phyloP scores from a whole-genome alignment of 2,888 invertebrate genomes.

The Rotaria magnacalcarata region DNA sequence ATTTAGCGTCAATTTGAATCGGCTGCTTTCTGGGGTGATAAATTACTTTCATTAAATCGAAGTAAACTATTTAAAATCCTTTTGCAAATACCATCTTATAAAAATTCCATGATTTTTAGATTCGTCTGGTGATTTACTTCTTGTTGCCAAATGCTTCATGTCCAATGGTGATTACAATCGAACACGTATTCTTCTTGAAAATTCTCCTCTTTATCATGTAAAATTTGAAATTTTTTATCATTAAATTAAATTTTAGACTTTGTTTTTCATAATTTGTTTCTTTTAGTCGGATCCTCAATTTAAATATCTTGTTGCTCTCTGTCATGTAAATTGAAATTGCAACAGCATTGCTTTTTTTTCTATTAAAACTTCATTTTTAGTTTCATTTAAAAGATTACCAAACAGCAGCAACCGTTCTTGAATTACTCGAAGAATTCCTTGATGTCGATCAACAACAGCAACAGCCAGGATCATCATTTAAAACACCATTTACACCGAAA shows the following conservation, averaged over 20 bases:
- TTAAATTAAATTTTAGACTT: neutral
- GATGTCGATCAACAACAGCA: constrained; percentile 22
- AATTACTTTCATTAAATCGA: constrained; percentile 32
- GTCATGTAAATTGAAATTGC: neutral
- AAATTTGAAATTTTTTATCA: neutral
- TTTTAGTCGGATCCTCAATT: constrained; percentile 11
- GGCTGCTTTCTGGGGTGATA: constrained; percentile 34
- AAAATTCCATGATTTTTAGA: neutral
- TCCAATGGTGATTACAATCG: constrained; percentile 27
- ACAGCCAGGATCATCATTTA: constrained; percentile 6
- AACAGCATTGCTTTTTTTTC: no score
- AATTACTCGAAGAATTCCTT: neutral
- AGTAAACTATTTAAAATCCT: neutral
- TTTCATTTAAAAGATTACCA: constrained; percentile 31
- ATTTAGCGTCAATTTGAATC: constrained; percentile 34
- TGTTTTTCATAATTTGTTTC: neutral
- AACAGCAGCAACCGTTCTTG: constrained; percentile 26
- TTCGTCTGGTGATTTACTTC: neutral
- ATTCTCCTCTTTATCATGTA: constrained; percentile 32
- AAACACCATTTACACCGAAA: constrained; percentile 29
- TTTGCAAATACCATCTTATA: neutral
- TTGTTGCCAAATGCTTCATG: constrained; percentile 30
- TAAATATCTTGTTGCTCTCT: constrained; percentile 32
- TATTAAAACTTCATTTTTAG: neutral
- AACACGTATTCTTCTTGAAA: constrained; percentile 23